Percentiles rank a stretch among this genome's conserved stretches.
Evolutionary conservation across 1,140 invertebrate species (phyloP).

Genomic region (Bombus balteatus): DNA sequence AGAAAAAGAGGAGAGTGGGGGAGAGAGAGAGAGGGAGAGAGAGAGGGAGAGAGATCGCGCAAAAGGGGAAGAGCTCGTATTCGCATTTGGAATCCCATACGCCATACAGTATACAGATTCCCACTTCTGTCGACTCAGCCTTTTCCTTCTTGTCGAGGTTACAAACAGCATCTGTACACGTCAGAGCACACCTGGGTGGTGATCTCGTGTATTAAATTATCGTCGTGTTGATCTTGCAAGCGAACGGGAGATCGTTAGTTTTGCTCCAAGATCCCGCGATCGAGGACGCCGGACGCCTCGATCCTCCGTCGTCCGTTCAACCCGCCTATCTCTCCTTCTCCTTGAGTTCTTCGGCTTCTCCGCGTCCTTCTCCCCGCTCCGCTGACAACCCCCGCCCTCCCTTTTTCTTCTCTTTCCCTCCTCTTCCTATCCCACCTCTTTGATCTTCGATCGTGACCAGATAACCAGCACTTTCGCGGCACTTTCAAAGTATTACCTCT

Average conservation of each 20-base stretch:
- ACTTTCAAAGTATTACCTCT: conserved; percentile 47
- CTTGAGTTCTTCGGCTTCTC: conserved; percentile 43
- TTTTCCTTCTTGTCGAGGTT: conserved; percentile 48
- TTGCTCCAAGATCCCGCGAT: conserved; percentile 70
- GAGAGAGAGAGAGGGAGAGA: neutral
- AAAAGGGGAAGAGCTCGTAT: conserved; percentile 6
- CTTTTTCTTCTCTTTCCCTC: neutral
- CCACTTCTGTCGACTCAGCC: conserved; percentile 45
- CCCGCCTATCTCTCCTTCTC: conserved; percentile 63
- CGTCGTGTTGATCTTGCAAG: conserved; percentile 72
- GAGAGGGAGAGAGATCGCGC: neutral
- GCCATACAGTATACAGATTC: neutral
- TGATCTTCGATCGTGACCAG: conserved; percentile 50
- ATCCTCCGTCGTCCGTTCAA: conserved; percentile 72
- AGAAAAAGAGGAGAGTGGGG: no score
- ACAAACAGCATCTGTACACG: conserved; percentile 56
- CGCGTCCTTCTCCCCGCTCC: conserved; percentile 11
- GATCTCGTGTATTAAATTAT: conserved; percentile 73
- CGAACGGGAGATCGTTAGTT: conserved; percentile 73
- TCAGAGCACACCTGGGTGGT: conserved; percentile 71
- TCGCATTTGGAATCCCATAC: conserved; percentile 35
- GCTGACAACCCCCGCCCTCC: conserved; percentile 4
- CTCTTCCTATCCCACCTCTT: conserved; percentile 32
- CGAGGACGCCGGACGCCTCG: conserved; percentile 71
- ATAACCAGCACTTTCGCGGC: conserved; percentile 55